Evolutionary conservation across 2,888 invertebrate species (phyloP).

Genomic region (Drosophila cognata): DNA sequence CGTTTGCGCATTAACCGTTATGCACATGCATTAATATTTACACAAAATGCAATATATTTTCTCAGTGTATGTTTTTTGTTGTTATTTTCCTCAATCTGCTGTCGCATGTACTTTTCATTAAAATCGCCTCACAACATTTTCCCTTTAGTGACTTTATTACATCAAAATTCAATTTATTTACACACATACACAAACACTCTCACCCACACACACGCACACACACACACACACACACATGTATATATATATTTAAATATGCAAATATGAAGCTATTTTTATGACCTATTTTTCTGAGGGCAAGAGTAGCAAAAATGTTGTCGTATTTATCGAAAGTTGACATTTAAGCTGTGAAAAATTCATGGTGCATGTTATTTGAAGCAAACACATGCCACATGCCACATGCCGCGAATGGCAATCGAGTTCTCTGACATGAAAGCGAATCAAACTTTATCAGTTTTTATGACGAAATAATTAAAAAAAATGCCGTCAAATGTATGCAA

Average conservation of each 20-base stretch:
- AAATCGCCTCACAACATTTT: slow-evolving; percentile 38
- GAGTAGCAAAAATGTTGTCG: background rate
- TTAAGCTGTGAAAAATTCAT: slow-evolving; percentile 60
- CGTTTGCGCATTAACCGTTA: slow-evolving; percentile 6
- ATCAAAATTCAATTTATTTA: slow-evolving; percentile 27
- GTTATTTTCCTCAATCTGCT: background rate
- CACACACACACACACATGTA: background rate
- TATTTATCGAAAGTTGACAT: slow-evolving; percentile 43
- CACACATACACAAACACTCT: background rate
- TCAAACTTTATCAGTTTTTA: slow-evolving; percentile 47
- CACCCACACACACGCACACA: background rate
- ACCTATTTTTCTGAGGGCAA: background rate
- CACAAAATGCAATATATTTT: slow-evolving; percentile 1
- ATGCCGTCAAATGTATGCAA: background rate
- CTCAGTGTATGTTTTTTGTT: background rate
- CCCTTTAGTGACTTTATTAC: slow-evolving; percentile 35
- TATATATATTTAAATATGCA: background rate
- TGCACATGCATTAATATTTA: slow-evolving; percentile 1
- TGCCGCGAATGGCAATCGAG: slow-evolving; percentile 8
- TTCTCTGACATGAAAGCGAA: slow-evolving; percentile 38
- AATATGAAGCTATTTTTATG: slow-evolving; percentile 3
- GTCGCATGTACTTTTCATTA: slow-evolving; percentile 22
- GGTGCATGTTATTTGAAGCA: slow-evolving; percentile 47
- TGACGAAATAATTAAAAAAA: slow-evolving; percentile 21
- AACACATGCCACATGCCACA: slow-evolving; percentile 33